phyloP scores from a whole-genome alignment of 2,113 vertebrate species.

The Hydrolagus affinis region DNA sequence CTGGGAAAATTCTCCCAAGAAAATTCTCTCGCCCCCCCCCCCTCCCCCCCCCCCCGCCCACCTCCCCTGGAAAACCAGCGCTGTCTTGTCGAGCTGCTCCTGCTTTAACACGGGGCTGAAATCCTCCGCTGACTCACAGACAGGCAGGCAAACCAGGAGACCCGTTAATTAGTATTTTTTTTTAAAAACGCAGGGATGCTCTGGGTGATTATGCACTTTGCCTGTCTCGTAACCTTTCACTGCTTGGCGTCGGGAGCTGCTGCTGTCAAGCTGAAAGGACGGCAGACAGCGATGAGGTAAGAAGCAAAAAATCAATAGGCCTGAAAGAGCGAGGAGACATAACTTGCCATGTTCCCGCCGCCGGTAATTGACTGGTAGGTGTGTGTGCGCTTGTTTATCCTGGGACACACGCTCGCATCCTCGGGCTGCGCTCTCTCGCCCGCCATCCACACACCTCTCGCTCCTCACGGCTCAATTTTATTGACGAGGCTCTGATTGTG shows the following conservation, averaged over 20 bases:
- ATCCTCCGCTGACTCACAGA: no score
- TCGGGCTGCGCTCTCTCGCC: no score
- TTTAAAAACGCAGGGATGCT: background rate
- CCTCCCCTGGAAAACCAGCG: background rate
- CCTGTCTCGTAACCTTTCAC: background rate
- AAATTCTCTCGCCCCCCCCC: no score
- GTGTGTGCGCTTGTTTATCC: background rate
- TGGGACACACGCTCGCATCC: background rate
- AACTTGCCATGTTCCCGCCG: background rate
- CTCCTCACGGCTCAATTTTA: background rate
- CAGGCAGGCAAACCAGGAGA: background rate
- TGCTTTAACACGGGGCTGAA: background rate
- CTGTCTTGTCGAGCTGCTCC: background rate
- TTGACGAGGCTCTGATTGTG: constrained; percentile 9
- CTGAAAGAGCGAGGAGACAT: background rate
- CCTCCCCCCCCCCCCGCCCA: no score
- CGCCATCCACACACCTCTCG: background rate
- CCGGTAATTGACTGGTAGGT: background rate
- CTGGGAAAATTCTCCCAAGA: no score
- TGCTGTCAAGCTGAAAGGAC: no score
- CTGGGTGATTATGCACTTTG: background rate
- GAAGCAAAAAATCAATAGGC: constrained; percentile 6
- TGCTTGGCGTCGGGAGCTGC: background rate
- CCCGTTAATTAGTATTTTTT: background rate
- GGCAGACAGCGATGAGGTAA: background rate